phyloP scores from a whole-genome alignment of 2,888 invertebrate genomes.

The Boloria selene region DNA sequence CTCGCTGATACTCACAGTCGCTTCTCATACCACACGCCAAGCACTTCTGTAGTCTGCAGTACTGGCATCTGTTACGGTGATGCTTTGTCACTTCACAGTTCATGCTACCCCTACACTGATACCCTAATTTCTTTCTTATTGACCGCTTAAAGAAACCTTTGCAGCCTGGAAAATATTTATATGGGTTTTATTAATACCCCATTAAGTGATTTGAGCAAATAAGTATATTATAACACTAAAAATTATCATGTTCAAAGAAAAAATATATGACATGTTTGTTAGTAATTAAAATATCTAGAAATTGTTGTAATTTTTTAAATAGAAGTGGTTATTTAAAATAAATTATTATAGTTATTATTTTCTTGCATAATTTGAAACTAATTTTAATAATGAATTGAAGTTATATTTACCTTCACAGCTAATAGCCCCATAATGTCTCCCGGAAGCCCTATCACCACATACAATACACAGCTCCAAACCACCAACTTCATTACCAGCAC shows the following conservation, averaged over 20 bases:
- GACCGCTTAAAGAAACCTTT: constrained; percentile 99
- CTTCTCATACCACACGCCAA: constrained; percentile 99
- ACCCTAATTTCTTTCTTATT: constrained; percentile 97
- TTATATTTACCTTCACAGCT: constrained; percentile 87
- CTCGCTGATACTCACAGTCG: constrained; percentile 91
- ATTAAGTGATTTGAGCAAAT: no score
- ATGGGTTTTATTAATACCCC: no score
- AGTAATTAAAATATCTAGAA: no score
- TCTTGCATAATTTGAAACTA: no score
- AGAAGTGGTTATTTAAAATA: neutral
- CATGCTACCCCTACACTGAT: constrained; percentile 97
- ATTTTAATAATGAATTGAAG: neutral
- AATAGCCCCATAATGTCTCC: constrained; percentile 96
- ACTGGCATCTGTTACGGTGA: constrained; percentile 98
- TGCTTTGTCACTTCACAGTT: constrained; percentile 99
- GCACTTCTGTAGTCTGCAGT: constrained; percentile 98
- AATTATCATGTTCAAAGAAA: no score
- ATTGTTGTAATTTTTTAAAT: no score
- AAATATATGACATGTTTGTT: no score
- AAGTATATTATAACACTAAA: no score
- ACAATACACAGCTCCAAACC: constrained; percentile 95
- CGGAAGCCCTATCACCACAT: constrained; percentile 97
- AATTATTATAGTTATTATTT: neutral
- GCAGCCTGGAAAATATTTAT: constrained; percentile 84
- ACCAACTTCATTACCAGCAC: constrained; percentile 71